Evolutionary conservation across 92 coral and sea anemone genomes (phyloP).

Genomic region (Actinernus sp.): DNA sequence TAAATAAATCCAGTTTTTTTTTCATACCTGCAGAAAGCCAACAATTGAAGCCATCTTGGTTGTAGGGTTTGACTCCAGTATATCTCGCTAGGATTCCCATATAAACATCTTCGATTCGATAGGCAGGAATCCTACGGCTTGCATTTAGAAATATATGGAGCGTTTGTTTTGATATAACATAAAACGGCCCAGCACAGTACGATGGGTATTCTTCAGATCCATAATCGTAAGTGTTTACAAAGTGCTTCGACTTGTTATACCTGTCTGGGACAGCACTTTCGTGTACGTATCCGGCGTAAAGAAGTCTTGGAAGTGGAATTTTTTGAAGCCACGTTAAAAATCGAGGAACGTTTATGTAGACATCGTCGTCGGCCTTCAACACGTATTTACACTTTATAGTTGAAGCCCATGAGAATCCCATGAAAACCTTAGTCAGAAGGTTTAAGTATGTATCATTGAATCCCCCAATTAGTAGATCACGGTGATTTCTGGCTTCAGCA

Average conservation of each 20-base stretch:
- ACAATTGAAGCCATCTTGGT: conserved; percentile 1
- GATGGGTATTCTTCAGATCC: background rate
- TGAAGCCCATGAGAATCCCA: conserved; percentile 4
- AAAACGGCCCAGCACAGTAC: background rate
- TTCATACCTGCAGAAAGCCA: background rate
- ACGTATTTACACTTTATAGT: conserved; percentile 1
- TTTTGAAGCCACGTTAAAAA: background rate
- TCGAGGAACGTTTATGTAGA: background rate
- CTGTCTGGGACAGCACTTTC: background rate
- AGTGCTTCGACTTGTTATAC: background rate
- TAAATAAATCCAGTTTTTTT: background rate
- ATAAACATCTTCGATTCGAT: conserved; percentile 5
- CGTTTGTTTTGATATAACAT: background rate
- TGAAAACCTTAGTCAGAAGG: background rate
- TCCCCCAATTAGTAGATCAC: background rate
- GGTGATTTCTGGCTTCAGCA: background rate
- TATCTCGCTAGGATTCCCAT: conserved; percentile 1
- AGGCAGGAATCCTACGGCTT: background rate
- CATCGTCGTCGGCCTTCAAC: conserved; percentile 7
- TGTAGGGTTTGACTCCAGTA: background rate
- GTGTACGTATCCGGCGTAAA: background rate
- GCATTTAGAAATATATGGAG: background rate
- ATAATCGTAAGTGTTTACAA: background rate
- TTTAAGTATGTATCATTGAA: background rate
- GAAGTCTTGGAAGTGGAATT: background rate